These are phyloP conservation scores for Drosophila seguyi DNA, from an alignment of 1,140 invertebrate species.

Conservation along the genomic window DNA sequence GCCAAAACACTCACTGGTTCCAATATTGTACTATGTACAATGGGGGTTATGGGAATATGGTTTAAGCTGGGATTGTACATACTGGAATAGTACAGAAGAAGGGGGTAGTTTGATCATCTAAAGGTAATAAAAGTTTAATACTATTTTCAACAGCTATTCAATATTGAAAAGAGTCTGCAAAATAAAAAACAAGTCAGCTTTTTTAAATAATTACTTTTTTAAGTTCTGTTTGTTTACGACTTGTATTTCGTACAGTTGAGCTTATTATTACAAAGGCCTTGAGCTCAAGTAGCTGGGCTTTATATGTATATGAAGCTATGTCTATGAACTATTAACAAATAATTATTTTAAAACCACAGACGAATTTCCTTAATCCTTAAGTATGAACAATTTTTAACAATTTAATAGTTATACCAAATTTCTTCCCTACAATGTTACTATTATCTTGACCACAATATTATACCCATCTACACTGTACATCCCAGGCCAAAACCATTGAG, in stretches of 20 bases:
- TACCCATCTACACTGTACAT: too few species aligned
- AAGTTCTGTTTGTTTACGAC: not conserved
- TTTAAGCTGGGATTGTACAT: not conserved
- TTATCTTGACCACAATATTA: not conserved
- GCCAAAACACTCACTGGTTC: conserved; percentile 39
- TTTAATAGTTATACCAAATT: not conserved
- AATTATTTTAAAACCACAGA: not conserved
- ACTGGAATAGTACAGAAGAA: not conserved
- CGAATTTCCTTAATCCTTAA: fast-evolving
- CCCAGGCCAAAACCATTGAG: conserved; percentile 10
- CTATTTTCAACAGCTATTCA: not conserved
- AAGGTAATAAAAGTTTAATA: not conserved
- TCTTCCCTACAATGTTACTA: not conserved
- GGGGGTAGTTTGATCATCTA: not conserved
- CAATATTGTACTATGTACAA: not conserved
- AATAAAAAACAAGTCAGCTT: not conserved
- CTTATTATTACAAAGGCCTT: too few species aligned
- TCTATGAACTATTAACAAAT: not conserved
- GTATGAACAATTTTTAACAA: fast-evolving
- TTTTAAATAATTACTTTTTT: not conserved
- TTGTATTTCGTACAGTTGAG: not conserved
- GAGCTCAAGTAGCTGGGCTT: not conserved
- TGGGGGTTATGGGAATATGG: not conserved
- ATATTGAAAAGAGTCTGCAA: not conserved
- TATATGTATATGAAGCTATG: not conserved